Evolutionary conservation across 2,113 vertebrate genomes (phyloP).

Genomic region (Notothenia rossii): DNA sequence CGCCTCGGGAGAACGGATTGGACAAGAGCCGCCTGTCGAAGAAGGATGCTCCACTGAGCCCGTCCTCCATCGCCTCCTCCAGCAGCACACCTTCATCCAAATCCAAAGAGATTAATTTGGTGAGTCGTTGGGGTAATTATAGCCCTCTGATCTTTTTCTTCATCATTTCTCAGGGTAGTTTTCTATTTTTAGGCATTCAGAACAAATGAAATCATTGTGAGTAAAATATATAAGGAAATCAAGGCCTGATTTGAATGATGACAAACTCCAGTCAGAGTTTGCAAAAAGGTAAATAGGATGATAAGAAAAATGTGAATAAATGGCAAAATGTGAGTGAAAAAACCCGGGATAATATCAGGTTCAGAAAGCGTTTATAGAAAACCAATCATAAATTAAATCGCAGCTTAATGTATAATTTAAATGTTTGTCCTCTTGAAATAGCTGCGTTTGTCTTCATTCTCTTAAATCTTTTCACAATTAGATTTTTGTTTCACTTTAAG

Average conservation of each 20-base stretch:
- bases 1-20: conserved; percentile 93
- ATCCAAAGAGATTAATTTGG: conserved; percentile 93
- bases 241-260: neutral
- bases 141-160: conserved; percentile 38
- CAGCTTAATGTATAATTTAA: neutral
- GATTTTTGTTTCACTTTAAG: neutral
- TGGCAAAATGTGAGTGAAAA: neutral
- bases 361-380: neutral
- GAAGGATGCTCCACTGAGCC: conserved; percentile 94
- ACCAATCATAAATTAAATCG: neutral
- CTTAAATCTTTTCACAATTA: neutral
- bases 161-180: conserved; percentile 16
- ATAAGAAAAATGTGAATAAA: neutral
- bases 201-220: neutral
- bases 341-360: neutral
- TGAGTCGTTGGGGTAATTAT: conserved; percentile 69
- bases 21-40: conserved; percentile 91
- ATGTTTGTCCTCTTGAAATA: neutral
- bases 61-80: conserved; percentile 93
- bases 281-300: neutral
- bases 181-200: conserved; percentile 36
- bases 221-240: neutral
- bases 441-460: neutral
- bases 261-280: neutral
- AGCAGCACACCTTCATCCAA: conserved; percentile 98